Evolutionary conservation across 2,888 invertebrate species (phyloP), one percentile per base, ranked within the genome.

Genomic region (Lasioglossum vierecki): DNA sequence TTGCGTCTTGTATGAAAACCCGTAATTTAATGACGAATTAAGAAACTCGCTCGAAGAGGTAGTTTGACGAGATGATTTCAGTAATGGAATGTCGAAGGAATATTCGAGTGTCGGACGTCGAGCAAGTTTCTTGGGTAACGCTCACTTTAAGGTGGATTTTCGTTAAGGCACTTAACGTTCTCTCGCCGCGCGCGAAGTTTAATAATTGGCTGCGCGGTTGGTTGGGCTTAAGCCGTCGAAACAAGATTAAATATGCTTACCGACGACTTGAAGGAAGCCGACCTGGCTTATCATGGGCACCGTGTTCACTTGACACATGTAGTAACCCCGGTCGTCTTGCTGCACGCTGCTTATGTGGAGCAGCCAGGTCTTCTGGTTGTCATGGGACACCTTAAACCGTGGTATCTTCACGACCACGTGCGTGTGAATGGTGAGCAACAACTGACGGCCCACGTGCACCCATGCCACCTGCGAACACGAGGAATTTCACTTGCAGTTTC

Each of bases 271-370:
- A 68, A 99, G 96, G 94, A 98, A 98, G 83, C 99, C 99, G 60
- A 98, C 98, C 96, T 98, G 98, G 94, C 98, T 98, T 94, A 98
- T 98, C 98, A 98, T 98, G 0, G 99, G 99, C 95, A 98, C 98
- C 74, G 98, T 98, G 95, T 99, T 99, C 91, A 97, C 96, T 95
- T 98, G 98, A 95, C 98, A 98, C 97, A 98, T 98, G 95, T 98
- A 98, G 95, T 98, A 98, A 63, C 98, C 98, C 63, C 98, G 96
- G 95, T 99, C 98, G 93, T 98, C 98, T 94, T 98, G 98, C 95
- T 98, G 98, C 79, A 98, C 98, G 93, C 98, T 98, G 94, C 97
- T 98, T 91, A 99, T 98, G 95, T 98, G 98, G 84, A 99, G 96
- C 87, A 98, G 95, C 98, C 98, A 98, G 75, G 98, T 98, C 96